Evolutionary conservation across 2,797 vertebrate genomes (phyloP).

Genomic region (Crenuchus spilurus): DNA sequence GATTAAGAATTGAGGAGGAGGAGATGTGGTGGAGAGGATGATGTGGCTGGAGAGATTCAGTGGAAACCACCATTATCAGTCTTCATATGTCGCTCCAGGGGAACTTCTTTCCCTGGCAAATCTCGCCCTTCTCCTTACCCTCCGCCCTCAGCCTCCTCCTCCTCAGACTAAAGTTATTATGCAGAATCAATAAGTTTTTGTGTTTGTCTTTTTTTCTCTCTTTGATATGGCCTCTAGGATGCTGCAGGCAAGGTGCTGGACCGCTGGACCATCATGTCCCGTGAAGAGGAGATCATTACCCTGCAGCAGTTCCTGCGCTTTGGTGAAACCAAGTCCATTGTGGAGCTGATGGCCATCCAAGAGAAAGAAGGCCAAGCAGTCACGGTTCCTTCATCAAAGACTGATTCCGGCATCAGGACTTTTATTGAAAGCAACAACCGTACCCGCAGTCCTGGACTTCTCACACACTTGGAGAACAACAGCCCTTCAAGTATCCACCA

Average conservation of each 20-base stretch:
- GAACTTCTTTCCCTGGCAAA: constrained; percentile 74
- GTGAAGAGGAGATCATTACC: constrained; percentile 99
- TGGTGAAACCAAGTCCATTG: constrained; percentile 99
- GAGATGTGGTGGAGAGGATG: constrained; percentile 34
- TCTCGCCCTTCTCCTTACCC: constrained; percentile 50
- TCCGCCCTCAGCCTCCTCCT: constrained; percentile 66
- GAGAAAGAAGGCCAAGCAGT: constrained; percentile 99
- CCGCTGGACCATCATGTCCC: constrained; percentile 99
- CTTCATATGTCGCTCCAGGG: constrained; percentile 75
- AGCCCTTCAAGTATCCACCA: constrained; percentile 99
- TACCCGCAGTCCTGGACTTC: constrained; percentile 93
- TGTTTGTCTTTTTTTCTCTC: constrained; percentile 89
- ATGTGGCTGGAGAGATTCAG: constrained; percentile 51
- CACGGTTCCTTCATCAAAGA: constrained; percentile 95
- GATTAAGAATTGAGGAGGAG: constrained; percentile 43
- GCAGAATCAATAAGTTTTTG: constrained; percentile 90
- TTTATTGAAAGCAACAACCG: constrained; percentile 99
- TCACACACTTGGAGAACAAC: constrained; percentile 95
- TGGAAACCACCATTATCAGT: constrained; percentile 69
- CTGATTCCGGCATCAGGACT: constrained; percentile 98
- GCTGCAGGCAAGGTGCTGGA: constrained; percentile 99
- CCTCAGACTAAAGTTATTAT: constrained; percentile 83
- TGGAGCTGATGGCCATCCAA: constrained; percentile 99
- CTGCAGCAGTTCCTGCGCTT: constrained; percentile 99
- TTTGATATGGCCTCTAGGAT: constrained; percentile 93